These are phyloP conservation scores for Gymnodraco acuticeps DNA, from an alignment of 2,797 vertebrate species.

Conservation along the genomic window DNA sequence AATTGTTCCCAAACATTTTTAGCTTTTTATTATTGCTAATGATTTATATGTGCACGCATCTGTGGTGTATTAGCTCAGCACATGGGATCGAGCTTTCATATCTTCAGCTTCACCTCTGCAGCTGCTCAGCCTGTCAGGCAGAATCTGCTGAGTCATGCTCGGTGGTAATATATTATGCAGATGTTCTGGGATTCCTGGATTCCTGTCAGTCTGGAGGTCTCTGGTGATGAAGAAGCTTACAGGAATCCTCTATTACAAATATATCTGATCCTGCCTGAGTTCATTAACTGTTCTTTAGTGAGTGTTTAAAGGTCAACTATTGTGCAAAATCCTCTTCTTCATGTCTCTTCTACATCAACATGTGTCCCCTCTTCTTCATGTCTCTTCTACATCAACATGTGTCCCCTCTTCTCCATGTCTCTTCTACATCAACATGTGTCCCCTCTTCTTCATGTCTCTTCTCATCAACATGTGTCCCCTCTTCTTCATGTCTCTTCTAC, in stretches of 20 bases:
- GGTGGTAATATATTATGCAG: slow-evolving; percentile 29
- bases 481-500: no score
- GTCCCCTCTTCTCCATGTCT: no score
- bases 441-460: no score
- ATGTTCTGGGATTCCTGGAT: slow-evolving; percentile 47
- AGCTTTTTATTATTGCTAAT: background rate
- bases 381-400: no score
- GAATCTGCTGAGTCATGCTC: slow-evolving; percentile 49
- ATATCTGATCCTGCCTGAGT: background rate
- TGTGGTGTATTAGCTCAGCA: background rate
- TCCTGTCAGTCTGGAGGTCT: slow-evolving; percentile 44
- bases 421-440: no score
- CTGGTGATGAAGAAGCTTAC: slow-evolving; percentile 19
- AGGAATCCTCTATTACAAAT: slow-evolving; percentile 46
- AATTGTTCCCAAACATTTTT: background rate
- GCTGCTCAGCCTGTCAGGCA: background rate
- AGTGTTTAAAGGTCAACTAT: background rate
- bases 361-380: no score
- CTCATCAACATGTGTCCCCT: no score
- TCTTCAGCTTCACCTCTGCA: slow-evolving; percentile 1
- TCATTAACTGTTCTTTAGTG: background rate
- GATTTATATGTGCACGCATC: background rate
- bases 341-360: no score
- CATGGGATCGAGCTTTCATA: background rate
- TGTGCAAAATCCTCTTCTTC: no score